Percentiles rank a stretch among this genome's conserved stretches.
phyloP scores from a whole-genome alignment of 2,113 vertebrate genomes.

The Haplochromis vanheusdeni region DNA sequence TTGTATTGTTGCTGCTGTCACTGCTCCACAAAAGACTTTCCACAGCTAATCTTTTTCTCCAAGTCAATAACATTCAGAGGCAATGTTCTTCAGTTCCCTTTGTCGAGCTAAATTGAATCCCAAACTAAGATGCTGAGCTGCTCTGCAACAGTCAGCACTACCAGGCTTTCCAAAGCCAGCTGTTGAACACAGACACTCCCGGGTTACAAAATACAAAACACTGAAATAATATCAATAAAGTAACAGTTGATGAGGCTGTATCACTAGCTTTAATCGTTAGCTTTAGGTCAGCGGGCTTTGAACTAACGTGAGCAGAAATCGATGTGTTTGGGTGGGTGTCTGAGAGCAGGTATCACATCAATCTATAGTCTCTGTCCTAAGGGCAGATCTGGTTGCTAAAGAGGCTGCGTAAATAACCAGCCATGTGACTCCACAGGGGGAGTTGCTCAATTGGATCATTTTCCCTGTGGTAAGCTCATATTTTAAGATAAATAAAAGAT shows the following conservation, averaged over 20 bases:
- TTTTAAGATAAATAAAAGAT: not conserved
- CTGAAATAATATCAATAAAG: not conserved
- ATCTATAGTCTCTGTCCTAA: slow-evolving; percentile 14
- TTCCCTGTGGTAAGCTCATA: not conserved
- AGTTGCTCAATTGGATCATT: not conserved
- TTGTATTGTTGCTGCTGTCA: not conserved
- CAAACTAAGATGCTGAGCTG: not conserved
- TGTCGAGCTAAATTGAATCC: slow-evolving; percentile 23
- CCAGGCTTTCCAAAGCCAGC: not conserved
- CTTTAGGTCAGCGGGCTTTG: not conserved
- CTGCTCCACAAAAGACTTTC: not conserved
- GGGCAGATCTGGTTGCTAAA: not conserved
- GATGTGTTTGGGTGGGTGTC: slow-evolving; percentile 4
- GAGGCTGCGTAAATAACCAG: not conserved
- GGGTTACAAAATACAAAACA: not conserved
- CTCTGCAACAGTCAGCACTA: slow-evolving; percentile 8
- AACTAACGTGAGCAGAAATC: not conserved
- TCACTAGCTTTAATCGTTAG: not conserved
- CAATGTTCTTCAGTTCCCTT: slow-evolving; percentile 5
- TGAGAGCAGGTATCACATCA: not conserved
- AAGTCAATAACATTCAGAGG: slow-evolving; percentile 38
- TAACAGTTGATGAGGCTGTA: not conserved
- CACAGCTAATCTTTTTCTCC: slow-evolving; percentile 6
- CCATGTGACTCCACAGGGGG: not conserved
- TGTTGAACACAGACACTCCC: not conserved